Conservation (phyloP, 2,888 invertebrate species). For the Tuta absoluta region DNA sequence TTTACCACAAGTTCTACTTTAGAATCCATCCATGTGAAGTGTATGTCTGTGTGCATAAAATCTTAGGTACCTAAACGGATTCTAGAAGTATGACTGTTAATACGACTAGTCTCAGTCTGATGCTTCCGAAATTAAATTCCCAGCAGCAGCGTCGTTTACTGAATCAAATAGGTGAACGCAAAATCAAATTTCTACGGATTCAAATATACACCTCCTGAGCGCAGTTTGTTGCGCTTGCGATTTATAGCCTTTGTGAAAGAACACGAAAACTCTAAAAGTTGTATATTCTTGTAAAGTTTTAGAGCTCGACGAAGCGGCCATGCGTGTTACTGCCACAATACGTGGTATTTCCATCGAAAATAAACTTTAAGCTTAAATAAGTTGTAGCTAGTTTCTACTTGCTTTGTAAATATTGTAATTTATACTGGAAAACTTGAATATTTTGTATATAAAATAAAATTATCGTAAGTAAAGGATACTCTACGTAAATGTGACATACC, state of each 20-base stretch:
- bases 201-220: conserved; percentile 31
- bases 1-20: no score
- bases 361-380: conserved; percentile 43
- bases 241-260: conserved; percentile 66
- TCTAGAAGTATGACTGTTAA: no score
- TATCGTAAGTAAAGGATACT: background rate
- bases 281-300: conserved; percentile 57
- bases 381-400: conserved; percentile 21
- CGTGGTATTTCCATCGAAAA: conserved; percentile 48
- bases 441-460: conserved; percentile 56
- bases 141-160: no score
- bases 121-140: no score
- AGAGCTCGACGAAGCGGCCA: conserved; percentile 41
- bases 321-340: conserved; percentile 45
- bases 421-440: conserved; percentile 56
- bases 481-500: conserved; percentile 13
- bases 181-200: no score
- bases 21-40: no score
- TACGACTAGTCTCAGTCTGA: no score
- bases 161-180: no score
- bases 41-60: no score
- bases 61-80: no score
- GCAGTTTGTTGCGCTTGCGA: conserved; percentile 61
- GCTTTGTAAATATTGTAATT: conserved; percentile 72
- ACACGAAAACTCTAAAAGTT: conserved; percentile 67